Conservation (phyloP, 92 coral and sea anemone genomes). For the Actinernus sp. region DNA sequence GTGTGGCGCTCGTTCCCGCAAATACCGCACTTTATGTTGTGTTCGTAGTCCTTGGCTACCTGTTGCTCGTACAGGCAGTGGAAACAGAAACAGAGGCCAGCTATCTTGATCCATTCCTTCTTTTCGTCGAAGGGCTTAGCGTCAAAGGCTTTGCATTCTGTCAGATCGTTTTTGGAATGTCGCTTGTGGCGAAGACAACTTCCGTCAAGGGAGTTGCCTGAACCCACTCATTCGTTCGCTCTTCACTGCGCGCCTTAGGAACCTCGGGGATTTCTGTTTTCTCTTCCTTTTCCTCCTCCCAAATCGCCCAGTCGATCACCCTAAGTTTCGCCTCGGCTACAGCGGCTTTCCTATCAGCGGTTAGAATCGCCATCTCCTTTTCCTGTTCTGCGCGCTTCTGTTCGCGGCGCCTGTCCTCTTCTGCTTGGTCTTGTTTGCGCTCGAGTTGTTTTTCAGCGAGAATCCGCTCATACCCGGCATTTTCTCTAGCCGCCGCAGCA, state of each 20-base stretch:
- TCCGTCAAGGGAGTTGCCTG: too few species aligned
- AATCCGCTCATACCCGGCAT: too few species aligned
- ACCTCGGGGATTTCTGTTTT: too few species aligned
- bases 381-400: slow-evolving; percentile 46
- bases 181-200: slow-evolving; percentile 48
- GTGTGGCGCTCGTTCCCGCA: slow-evolving; percentile 2
- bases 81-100: slow-evolving; percentile 70
- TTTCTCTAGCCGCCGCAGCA: slow-evolving; percentile 35
- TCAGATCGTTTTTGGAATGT: slow-evolving; percentile 26
- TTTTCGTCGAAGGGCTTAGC: slow-evolving; percentile 35
- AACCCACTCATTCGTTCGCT: too few species aligned
- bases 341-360: slow-evolving; percentile 46
- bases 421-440: slow-evolving; percentile 62
- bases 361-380: slow-evolving; percentile 47
- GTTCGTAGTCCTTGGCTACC: slow-evolving; percentile 1
- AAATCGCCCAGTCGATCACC: slow-evolving; percentile 54
- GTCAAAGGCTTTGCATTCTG: slow-evolving; percentile 50
- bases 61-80: slow-evolving; percentile 21
- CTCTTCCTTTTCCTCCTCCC: too few species aligned
- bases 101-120: slow-evolving; percentile 47
- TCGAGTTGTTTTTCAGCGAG: too few species aligned
- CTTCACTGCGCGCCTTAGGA: too few species aligned
- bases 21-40: not conserved
- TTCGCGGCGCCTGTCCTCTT: slow-evolving; percentile 27
- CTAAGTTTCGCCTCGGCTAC: slow-evolving; percentile 61